Evolutionary conservation across 2,888 invertebrate genomes (phyloP).

Genomic region (Liopterus haemorrhoidalis): DNA sequence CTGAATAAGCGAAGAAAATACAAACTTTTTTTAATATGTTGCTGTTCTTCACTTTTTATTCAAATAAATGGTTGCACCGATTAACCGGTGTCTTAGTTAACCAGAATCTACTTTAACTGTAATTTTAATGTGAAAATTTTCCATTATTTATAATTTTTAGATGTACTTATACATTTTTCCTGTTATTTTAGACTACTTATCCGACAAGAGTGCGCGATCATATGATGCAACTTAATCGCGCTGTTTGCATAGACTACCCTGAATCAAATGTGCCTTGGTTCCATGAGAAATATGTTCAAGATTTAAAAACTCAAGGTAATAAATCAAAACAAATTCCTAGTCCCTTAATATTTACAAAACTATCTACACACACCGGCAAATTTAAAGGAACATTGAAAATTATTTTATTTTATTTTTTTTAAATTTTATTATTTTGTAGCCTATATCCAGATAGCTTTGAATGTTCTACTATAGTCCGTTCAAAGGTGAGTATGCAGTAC

Average conservation of each 20-base stretch:
- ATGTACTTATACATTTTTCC: constrained; percentile 11
- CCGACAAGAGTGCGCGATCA: constrained; percentile 50
- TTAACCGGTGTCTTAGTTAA: no score
- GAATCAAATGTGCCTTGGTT: constrained; percentile 61
- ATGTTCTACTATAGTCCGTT: no score
- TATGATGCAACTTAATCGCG: constrained; percentile 58
- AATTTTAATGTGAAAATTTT: no score
- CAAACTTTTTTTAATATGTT: no score
- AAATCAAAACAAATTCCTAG: constrained; percentile 2
- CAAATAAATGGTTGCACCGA: no score
- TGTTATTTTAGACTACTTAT: constrained; percentile 48
- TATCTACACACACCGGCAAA: no score
- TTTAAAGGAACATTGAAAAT: no score
- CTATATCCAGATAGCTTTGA: no score
- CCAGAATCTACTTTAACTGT: no score
- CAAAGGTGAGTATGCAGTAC: no score
- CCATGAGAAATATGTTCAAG: constrained; percentile 55
- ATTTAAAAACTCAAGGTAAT: constrained; percentile 47
- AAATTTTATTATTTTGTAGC: neutral
- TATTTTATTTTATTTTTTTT: constrained; percentile 6
- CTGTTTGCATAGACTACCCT: constrained; percentile 59
- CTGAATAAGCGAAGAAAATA: no score
- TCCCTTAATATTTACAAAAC: constrained; percentile 11
- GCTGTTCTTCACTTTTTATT: no score
- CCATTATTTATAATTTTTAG: neutral